Evolutionary conservation across 2,113 vertebrate species (phyloP), one percentile per base, ranked within the genome.

Genomic region (Gracilinanus agilis): DNA sequence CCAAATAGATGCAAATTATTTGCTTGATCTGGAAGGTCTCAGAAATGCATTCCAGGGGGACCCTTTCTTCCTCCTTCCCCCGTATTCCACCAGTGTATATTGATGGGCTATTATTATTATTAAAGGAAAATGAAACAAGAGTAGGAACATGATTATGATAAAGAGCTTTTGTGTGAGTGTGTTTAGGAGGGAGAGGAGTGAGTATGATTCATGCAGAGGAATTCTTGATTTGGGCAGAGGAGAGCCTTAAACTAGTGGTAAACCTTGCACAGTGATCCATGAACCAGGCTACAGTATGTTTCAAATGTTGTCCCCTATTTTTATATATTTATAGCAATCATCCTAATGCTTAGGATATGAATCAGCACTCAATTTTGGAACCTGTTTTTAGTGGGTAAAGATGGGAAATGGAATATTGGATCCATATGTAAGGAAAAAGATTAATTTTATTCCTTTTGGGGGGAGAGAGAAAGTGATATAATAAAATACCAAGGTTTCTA

Each of bases 341-440:
- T 44, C 90, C 90, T 40, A 91, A 53, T 67, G 95, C 90, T 94
- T 44, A 8, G 96, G 96, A 97, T 97, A 95, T 94, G 93, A 94
- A 98, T 97, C 94, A 95, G 92, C 83, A 49, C 61, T 93, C 93
- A 93, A 93, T 95, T 95, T 97, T 90, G 94, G 95, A 97, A 95
- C 96, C 53, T 90, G 92, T 95, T 58, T 95, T 67, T 16, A 89
- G 89, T 29, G 92, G 94, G 91, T 75, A 94, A 90, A 44, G 95
- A 58, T 24, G 89, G 49, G 58, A 89, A 92, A 34, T 24, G 54
- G 55, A 92, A 61, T 93, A 40, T n/a, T 93, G 40, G 24, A 54
- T 83, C 55, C 61, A 44, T 13, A 25, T 1, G 58, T 34, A 27
- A 34, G 67, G 0, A 12, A 49, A 24, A 16, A 27, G 29, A 23